Evolutionary conservation across 2,888 invertebrate genomes (phyloP), one percentile per base, ranked within the genome.

Genomic region (Aphodius granarius): DNA sequence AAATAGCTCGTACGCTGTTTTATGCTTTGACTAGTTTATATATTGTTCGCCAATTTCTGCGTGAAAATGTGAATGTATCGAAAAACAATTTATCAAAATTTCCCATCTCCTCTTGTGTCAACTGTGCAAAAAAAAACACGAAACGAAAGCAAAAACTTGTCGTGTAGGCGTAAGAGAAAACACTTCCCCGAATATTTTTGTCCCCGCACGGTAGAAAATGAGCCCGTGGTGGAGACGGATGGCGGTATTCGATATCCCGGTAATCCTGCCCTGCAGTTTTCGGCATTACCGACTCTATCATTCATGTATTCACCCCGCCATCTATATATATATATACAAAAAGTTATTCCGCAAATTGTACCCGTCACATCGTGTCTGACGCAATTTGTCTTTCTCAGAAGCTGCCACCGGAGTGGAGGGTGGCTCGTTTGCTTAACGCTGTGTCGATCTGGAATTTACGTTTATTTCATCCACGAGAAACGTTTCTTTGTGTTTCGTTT

Each of bases 321-420:
- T 43, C 23, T 43, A 1, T 43, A 43, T 43, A 43, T 43, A 43
- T 43, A 1, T 43, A 43, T 81, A 81, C 81, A 82, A 79, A 80
- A 78, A 83, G 84, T 82, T 83, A 85, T 84, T 83, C 83, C 82
- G 83, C 83, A 86, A 86, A 86, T 86, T 86, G 85, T 84, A 81
- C 81, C 83, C 83, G 84, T 83, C 84, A 83, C 81, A 79, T 81
- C 82, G 80, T 81, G 83, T 83, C 82, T 83, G 81, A 77, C 76
- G 82, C 81, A 84, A 85, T 85, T 85, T 85, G 85, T 85, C 85
- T 84, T 84, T 79, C 81, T 81, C 79, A 77, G 22, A 66, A 70
- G 63, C 3, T 43, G 43, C 2, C 13, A 43, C 43, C 43, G 9
- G 9, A 43, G 43, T 3, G 43, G 4, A 9, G 43, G 43, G 13